Evolutionary conservation across 2,888 invertebrate species (phyloP).

Genomic region (Limenitis camilla): DNA sequence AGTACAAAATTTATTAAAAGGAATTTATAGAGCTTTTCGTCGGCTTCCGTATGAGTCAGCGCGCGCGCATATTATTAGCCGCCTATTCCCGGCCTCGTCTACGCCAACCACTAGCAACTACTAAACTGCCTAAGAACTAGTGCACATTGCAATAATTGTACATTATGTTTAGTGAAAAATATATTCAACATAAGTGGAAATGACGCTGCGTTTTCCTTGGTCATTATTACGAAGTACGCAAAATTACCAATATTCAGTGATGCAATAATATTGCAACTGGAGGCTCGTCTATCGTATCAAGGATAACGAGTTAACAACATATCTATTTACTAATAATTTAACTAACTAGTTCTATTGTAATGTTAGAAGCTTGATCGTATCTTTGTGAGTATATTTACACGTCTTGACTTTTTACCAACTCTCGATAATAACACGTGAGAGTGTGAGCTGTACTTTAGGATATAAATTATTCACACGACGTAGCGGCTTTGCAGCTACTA

Average conservation of each 20-base stretch:
- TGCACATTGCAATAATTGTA: conserved; percentile 10
- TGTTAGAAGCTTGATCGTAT: conserved; percentile 11
- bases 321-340: conserved; percentile 10
- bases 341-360: conserved; percentile 12
- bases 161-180: background rate
- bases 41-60: conserved; percentile 56
- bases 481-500: conserved; percentile 14
- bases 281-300: conserved; percentile 11
- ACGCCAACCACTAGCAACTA: conserved; percentile 22
- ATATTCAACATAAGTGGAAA: background rate
- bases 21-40: conserved; percentile 56
- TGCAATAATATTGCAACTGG: conserved; percentile 3
- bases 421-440: conserved; percentile 1
- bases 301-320: too few species aligned
- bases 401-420: conserved; percentile 9
- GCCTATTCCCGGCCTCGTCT: conserved; percentile 46
- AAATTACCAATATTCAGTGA: background rate
- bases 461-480: conserved; percentile 22
- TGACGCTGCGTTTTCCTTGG: too few species aligned
- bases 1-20: conserved; percentile 44
- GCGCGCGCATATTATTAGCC: conserved; percentile 49
- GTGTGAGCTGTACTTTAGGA: conserved; percentile 12
- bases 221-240: background rate
- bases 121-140: conserved; percentile 17
- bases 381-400: conserved; percentile 6